A percentile compares a stretch with the other conserved stretches of the same genome.
Conservation (phyloP, 2,797 vertebrate species). For the Hafferia zeledoni region DNA sequence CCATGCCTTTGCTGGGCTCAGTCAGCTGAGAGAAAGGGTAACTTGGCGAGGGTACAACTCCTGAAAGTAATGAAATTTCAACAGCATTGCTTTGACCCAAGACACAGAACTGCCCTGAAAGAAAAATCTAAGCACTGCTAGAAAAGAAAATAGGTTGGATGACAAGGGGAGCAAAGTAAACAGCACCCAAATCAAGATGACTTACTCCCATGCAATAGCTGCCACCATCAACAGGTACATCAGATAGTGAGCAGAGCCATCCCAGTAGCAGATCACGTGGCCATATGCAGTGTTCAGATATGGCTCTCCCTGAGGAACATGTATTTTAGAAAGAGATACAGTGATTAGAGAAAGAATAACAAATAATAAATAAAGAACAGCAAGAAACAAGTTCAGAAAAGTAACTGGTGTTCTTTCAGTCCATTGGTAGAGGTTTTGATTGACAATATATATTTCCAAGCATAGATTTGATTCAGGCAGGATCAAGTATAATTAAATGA, state of each 20-base stretch:
- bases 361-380: not conserved
- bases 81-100: not conserved
- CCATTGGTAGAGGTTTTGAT: not conserved
- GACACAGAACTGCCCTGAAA: not conserved
- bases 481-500: not conserved
- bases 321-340: not conserved
- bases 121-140: not conserved
- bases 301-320: slow-evolving; percentile 74
- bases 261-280: slow-evolving; percentile 95
- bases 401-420: not conserved
- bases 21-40: not conserved
- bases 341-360: not conserved
- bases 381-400: not conserved
- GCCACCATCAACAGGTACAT: slow-evolving; percentile 95
- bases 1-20: not conserved
- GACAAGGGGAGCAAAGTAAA: not conserved
- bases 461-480: not conserved
- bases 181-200: not conserved
- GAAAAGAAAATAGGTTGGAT: not conserved
- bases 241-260: slow-evolving; percentile 92
- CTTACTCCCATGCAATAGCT: slow-evolving; percentile 95
- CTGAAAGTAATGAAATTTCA: not conserved
- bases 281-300: slow-evolving; percentile 92
- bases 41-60: not conserved
- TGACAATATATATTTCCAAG: not conserved